A percentile compares a stretch with the other conserved stretches of the same genome.
These are phyloP conservation scores for Andricus quercusramuli DNA, from an alignment of 2,888 invertebrate genomes.

Conservation along the genomic window DNA sequence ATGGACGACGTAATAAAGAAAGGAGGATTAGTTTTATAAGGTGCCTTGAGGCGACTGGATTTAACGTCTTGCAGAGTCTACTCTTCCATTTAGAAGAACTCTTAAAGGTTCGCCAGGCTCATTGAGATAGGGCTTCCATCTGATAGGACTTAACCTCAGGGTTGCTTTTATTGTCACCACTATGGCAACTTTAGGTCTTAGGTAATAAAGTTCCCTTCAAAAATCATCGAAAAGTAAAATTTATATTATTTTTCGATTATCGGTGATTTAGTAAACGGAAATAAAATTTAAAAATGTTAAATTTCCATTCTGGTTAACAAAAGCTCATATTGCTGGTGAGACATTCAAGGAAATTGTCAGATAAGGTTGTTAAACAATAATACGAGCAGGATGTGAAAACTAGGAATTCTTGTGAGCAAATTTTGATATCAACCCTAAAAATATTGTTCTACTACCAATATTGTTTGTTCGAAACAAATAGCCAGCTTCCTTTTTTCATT, in stretches of 20 bases:
- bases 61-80: conserved; percentile 16
- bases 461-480: background rate
- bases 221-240: background rate
- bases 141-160: background rate
- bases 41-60: conserved; percentile 26
- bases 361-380: too few relatives aligned
- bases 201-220: background rate
- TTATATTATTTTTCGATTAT: background rate
- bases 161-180: background rate
- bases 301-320: background rate
- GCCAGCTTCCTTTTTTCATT: background rate
- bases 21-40: conserved; percentile 35
- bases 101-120: background rate
- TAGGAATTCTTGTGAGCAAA: too few relatives aligned
- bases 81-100: conserved; percentile 16
- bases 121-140: background rate
- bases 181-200: background rate
- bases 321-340: background rate
- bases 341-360: too few relatives aligned
- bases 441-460: too few relatives aligned
- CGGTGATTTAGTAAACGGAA: background rate
- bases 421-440: too few relatives aligned
- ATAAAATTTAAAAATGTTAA: background rate
- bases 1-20: background rate
- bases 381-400: too few relatives aligned